A percentile compares a stretch with the other conserved stretches of the same genome.
phyloP scores from a whole-genome alignment of 2,113 vertebrate species.

The Ranitomeya variabilis region DNA sequence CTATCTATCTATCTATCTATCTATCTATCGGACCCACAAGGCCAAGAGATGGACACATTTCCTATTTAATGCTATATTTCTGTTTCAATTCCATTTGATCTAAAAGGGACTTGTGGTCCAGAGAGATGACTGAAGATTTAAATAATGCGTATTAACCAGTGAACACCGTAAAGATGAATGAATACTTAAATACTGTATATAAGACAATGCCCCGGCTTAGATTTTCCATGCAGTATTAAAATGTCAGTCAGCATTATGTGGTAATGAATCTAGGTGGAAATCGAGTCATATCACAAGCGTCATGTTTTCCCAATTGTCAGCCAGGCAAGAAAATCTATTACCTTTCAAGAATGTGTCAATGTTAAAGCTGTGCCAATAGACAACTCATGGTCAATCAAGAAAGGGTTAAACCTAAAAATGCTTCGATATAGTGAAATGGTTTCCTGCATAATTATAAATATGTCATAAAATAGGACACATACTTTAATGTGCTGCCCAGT shows the following conservation, averaged over 20 bases:
- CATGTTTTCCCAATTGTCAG: background rate
- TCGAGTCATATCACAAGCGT: background rate
- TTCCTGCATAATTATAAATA: constrained; percentile 34
- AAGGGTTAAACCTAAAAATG: background rate
- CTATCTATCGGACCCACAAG: too few relatives aligned
- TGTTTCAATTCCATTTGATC: background rate
- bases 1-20: too few relatives aligned
- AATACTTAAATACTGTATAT: background rate
- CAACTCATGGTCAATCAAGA: background rate
- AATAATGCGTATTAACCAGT: background rate
- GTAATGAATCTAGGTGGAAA: constrained; percentile 17
- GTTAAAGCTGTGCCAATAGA: background rate
- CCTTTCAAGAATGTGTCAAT: background rate
- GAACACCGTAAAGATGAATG: background rate
- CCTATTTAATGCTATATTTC: background rate
- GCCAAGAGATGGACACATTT: too few relatives aligned
- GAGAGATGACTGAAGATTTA: background rate
- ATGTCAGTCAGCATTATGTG: constrained; percentile 7
- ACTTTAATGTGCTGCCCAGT: constrained; percentile 42
- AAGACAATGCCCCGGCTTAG: background rate
- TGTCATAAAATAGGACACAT: constrained; percentile 33
- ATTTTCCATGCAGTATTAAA: constrained; percentile 25
- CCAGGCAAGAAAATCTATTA: background rate
- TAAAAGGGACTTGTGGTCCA: background rate
- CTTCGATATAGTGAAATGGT: background rate